Base-by-base conservation (phyloP, 2,888 invertebrate species). In the Syrphus vitripennis region DNA sequence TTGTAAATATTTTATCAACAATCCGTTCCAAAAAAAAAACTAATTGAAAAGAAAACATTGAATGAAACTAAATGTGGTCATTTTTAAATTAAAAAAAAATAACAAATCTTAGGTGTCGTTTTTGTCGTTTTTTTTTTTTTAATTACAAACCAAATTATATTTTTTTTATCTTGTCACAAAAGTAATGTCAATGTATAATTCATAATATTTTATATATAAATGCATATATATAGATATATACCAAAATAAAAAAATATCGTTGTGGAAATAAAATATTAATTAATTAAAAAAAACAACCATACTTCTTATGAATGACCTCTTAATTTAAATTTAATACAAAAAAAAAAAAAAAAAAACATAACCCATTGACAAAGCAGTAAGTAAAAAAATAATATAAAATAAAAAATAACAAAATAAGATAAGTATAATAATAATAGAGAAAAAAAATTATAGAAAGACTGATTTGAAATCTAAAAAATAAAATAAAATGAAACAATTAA, bases 1-100 rank as follows among this genome's bases (percentile, higher is more conserved):
- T 82, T 82, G 82, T 86, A 82, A 82, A 86, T 86, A 86, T 31
- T 74, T 86, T 82, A 78, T 82, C 82, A 78, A 78, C 48, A 86
- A 82, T 86, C 86, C 86, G 86, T 82, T 86, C 86, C 82, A 82
- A 70, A 7, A 81, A 80, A 53, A 74, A 16, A 53, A 57, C n/a
- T n/a, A 57, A 63, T 14, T 40, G n/a, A 67, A 24, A 42, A 72
- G 42, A 10, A 40, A 55, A 81, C 19, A 42, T 72, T 50, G 12
- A 65, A 77, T 10, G 4, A 31, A 40, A 74, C 74, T 75, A 61
- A 59, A 59, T n/a, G n/a, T n/a, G n/a, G n/a, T 31, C 70, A 48
- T 48, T 48, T 48, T 48, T 42, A 61, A 48, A 65, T 16, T 37
- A 45, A 57, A 55, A 42, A 19, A n/a, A 42, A 53, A 79, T n/a